Evolutionary conservation across 2,113 vertebrate species (phyloP), one percentile per base, ranked within the genome.

Genomic region (Vireo altiloquus): DNA sequence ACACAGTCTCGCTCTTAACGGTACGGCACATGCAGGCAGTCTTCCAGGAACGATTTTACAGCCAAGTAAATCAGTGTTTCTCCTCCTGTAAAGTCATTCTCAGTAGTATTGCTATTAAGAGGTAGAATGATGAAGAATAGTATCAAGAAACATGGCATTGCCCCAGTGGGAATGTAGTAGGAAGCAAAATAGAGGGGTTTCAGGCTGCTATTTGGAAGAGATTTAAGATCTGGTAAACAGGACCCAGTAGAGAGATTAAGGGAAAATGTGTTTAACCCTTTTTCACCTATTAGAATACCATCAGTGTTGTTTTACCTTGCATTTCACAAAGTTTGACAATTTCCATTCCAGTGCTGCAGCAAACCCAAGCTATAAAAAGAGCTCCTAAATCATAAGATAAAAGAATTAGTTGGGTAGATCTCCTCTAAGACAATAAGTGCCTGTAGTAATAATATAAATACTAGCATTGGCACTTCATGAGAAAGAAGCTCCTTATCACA

Each of bases 161-260:
- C 24, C 70, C 95, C 90, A 53, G 1, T 57, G 94, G 94, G 96
- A 97, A 94, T 69, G 5, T 72, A 92, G 93, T 17, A 94, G 82
- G 82, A 95, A 95, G 92, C 61, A 96, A 97, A 97, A 96, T 52
- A 88, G 59, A 96, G 72, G 93, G 75, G 64, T 95, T 96, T 97
- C 71, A 81, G 25, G 54, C 57, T 72, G 80, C 71, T 75, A 46
- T 97, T 95, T 94, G 30, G 59, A 94, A 74, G 65, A 97, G 35
- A 96, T 97, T 97, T 97, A 96, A 97, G 79, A 82, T 82, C 54
- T 78, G 96, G 82, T 89, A 97, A 97, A 97, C 46, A 89, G 77
- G 69, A 25, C 94, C 82, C 96, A 88, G 54, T 4, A 46, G 97
- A 91, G 39, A 96, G 22, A 95, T 96, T 96, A 97, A 96, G 40